A percentile compares a stretch with the other conserved stretches of the same genome.
Conservation (phyloP, 2,888 invertebrate species). For the Phragmatobia fuliginosa region DNA sequence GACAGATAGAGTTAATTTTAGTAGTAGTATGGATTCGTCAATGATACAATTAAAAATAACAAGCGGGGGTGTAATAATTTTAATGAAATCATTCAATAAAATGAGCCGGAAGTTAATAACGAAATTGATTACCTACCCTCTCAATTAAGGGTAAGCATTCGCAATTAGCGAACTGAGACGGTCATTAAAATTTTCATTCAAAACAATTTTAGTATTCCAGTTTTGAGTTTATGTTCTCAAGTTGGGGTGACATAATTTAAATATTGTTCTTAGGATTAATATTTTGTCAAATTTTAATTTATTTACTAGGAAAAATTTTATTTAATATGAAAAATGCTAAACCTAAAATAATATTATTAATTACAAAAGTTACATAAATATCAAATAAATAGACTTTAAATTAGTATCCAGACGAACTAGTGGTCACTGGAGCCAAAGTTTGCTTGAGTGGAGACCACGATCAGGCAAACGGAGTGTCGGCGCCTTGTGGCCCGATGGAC, state of each 20-base stretch:
- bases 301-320: no score
- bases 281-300: background rate
- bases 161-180: constrained; percentile 71
- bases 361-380: no score
- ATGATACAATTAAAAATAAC: constrained; percentile 10
- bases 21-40: no score
- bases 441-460: no score
- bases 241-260: constrained; percentile 45
- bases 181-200: constrained; percentile 84
- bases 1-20: no score
- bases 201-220: constrained; percentile 80
- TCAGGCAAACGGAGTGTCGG: no score
- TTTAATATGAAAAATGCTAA: no score
- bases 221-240: constrained; percentile 61
- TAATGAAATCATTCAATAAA: constrained; percentile 48
- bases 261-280: constrained; percentile 1
- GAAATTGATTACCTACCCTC: constrained; percentile 71
- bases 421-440: no score
- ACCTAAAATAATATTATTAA: no score
- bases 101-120: constrained; percentile 56
- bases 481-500: no score
- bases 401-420: no score
- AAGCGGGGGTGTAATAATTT: constrained; percentile 3
- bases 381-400: no score
- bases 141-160: constrained; percentile 67